Conservation (phyloP, 2,113 vertebrate genomes). For the Gorsachius goisagi region DNA sequence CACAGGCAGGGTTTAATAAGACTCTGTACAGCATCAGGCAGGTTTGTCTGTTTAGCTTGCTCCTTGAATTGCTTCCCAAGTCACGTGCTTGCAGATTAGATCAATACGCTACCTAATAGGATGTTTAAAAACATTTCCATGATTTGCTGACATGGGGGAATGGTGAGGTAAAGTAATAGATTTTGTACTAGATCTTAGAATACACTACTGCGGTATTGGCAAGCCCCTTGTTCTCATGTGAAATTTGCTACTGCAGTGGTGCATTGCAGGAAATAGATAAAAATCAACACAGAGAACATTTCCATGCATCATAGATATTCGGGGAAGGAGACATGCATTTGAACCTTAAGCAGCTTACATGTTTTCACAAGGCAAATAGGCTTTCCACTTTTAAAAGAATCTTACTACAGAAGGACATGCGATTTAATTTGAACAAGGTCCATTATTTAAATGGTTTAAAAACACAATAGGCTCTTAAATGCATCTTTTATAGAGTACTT, state of each 20-base stretch:
- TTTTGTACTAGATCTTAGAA: slow-evolving; percentile 41
- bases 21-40: neutral
- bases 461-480: neutral
- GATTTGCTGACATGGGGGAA: slow-evolving; percentile 62
- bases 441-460: slow-evolving; percentile 1
- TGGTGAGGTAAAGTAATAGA: slow-evolving; percentile 47
- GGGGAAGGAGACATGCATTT: neutral
- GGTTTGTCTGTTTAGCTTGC: neutral
- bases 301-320: neutral
- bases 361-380: neutral
- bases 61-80: slow-evolving; percentile 32
- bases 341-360: neutral
- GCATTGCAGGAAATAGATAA: slow-evolving; percentile 72
- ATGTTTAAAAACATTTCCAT: slow-evolving; percentile 60
- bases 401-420: neutral
- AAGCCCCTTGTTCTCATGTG: slow-evolving; percentile 41
- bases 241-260: slow-evolving; percentile 71
- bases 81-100: slow-evolving; percentile 18
- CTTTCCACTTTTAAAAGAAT: neutral
- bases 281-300: slow-evolving; percentile 24
- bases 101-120: slow-evolving; percentile 65
- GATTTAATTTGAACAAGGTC: neutral
- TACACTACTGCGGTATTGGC: slow-evolving; percentile 56
- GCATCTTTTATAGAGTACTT: neutral
- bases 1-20: neutral